Conservation (phyloP, 2,888 invertebrate species). For the Tetranychus piercei region DNA sequence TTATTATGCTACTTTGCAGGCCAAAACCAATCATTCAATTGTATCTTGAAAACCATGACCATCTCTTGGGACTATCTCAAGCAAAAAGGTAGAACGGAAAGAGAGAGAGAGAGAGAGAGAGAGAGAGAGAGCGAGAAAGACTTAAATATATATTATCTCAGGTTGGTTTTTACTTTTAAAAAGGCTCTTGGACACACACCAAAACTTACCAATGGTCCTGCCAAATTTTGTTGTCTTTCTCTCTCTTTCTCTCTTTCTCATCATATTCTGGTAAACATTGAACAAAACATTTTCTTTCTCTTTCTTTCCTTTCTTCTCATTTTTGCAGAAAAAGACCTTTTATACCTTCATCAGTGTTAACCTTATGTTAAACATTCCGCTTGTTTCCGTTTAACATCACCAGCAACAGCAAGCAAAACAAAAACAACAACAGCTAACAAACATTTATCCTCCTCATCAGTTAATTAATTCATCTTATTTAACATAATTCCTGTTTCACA, state of each 20-base stretch:
- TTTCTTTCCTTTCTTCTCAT: slow-evolving; percentile 1
- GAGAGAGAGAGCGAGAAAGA: not conserved
- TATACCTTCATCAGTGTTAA: not conserved
- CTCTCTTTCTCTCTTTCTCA: slow-evolving; percentile 1
- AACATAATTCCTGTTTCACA: no score
- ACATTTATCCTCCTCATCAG: not conserved
- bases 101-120: not conserved
- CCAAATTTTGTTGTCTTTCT: not conserved
- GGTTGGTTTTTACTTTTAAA: no score
- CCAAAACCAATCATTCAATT: not conserved
- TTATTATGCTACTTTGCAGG: not conserved
- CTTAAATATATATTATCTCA: not conserved
- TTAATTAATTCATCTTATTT: not conserved
- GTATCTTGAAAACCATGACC: not conserved
- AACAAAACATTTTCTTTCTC: not conserved
- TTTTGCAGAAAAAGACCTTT: not conserved
- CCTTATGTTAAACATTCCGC: not conserved
- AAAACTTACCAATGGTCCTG: no score
- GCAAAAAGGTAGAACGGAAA: not conserved
- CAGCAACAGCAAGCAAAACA: not conserved
- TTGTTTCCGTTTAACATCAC: not conserved
- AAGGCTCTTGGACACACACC: no score
- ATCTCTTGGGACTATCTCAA: slow-evolving; percentile 3
- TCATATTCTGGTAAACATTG: slow-evolving; percentile 1
- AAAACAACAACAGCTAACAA: not conserved